Percentiles rank a stretch among this genome's conserved stretches.
Evolutionary conservation across 1,140 invertebrate species (phyloP).

Genomic region (Aphelenchoides besseyi): DNA sequence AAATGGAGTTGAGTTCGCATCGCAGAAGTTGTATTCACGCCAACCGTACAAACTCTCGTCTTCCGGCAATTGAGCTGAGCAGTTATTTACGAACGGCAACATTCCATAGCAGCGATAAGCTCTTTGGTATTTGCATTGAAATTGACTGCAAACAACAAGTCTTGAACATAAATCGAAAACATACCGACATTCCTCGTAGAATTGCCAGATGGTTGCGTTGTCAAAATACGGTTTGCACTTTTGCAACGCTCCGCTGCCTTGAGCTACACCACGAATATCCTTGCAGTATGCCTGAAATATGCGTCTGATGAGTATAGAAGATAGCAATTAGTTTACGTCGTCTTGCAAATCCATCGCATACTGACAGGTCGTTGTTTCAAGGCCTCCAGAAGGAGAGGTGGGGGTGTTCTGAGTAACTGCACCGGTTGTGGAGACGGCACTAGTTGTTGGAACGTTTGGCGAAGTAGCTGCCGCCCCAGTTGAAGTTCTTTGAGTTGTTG

Average conservation of each 20-base stretch:
- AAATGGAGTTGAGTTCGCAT: not conserved
- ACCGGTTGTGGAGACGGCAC: not conserved
- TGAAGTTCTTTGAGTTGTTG: not conserved
- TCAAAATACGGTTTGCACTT: not conserved
- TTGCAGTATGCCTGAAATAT: no score
- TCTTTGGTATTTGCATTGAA: conserved; percentile 9
- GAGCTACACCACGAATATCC: no score
- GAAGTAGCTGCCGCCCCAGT: not conserved
- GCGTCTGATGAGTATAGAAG: no score
- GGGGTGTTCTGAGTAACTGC: not conserved
- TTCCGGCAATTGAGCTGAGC: conserved; percentile 2
- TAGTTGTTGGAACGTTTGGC: not conserved
- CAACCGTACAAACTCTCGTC: not conserved
- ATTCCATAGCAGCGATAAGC: conserved; percentile 1
- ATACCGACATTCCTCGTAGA: not conserved
- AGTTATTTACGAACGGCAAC: not conserved
- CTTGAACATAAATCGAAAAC: not conserved
- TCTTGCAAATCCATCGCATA: not conserved
- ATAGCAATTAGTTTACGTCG: not conserved
- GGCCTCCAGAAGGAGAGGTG: not conserved
- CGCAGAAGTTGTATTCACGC: not conserved
- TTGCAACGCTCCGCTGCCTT: not conserved
- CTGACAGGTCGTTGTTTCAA: not conserved
- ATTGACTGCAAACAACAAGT: not conserved
- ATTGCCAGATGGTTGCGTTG: not conserved